Base-by-base conservation (phyloP, 2,797 vertebrate species). In the Sebastes oblongus region DNA sequence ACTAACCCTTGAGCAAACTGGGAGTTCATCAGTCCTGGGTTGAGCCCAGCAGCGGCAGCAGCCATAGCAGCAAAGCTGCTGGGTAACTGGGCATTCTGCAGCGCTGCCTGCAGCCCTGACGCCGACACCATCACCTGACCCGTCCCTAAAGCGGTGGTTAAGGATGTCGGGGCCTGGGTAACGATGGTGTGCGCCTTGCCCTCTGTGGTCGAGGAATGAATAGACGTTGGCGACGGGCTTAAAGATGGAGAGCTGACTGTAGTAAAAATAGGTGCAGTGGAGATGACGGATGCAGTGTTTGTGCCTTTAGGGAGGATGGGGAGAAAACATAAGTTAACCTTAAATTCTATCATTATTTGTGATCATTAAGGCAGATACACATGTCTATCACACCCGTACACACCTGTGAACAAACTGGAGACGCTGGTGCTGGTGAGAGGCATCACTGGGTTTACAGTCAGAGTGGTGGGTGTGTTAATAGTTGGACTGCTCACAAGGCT, bases 31-130 rank as follows among this genome's bases (percentile, higher is more conserved):
- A 99, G 96, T 83, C 97, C 97, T 22, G 98, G 97, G 93, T 94
- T 97, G 27, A 99, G 96, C 3, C 98, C 98, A 3, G 98, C 98
- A 18, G 98, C 98, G 18, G 98, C 98, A 7, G 98, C 98, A 68
- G 98, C 98, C 98, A 99, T 99, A 74, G 98, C 98, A 18, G 98
- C 98, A 22, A 99, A 96, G 91, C 97, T 98, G 88, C 96, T 95
- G 89, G 98, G 97, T 91, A 99, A 82, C 93, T 97, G 98, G 24
- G 97, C 97, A 60, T 96, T 94, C 88, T 99, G 98, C 88, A 99
- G 94, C 0, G 98, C 98, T 0, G 98, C 97, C 3, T 97, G 94
- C 89, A 99, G 88, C 78, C 97, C 96, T 7, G 97, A 95, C 0
- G 97, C 91, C 0, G 98, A 94, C 95, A 99, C 97, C 97, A 99